phyloP scores from a whole-genome alignment of 2,888 invertebrate genomes.

The Seladonia tumulorum region DNA sequence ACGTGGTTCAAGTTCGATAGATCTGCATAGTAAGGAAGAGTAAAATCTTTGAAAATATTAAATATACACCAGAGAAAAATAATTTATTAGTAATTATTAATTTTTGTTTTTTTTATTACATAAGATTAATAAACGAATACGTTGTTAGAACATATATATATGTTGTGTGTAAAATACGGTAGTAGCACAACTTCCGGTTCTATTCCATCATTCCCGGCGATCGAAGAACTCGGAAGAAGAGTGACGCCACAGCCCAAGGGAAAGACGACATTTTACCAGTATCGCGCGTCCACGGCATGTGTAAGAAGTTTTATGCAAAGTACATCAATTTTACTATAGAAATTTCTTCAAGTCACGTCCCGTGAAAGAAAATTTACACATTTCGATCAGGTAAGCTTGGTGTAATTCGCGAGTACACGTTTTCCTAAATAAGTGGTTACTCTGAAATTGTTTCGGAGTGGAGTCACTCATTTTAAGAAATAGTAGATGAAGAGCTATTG shows the following conservation, averaged over 20 bases:
- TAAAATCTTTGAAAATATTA: conserved; percentile 8
- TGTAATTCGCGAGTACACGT: background rate
- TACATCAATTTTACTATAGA: conserved; percentile 4
- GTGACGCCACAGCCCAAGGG: conserved; percentile 63
- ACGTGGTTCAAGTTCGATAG: conserved; percentile 4
- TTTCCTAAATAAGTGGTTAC: conserved; percentile 21
- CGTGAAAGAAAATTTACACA: conserved; percentile 5
- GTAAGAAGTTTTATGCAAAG: conserved; percentile 16
- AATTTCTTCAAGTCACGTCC: background rate
- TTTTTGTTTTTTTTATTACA: background rate
- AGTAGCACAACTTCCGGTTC: conserved; percentile 60
- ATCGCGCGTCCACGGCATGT: conserved; percentile 55
- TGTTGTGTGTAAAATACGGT: conserved; percentile 21
- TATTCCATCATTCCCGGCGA: conserved; percentile 56
- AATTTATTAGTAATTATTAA: conserved; percentile 18
- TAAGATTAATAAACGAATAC: conserved; percentile 19
- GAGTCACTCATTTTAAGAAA: conserved; percentile 52
- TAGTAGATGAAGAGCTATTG: conserved; percentile 50
- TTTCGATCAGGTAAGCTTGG: conserved; percentile 38
- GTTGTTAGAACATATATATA: conserved; percentile 13
- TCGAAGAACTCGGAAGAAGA: conserved; percentile 57
- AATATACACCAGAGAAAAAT: background rate
- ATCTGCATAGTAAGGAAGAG: background rate
- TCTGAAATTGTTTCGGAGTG: conserved; percentile 35
- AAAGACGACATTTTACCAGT: conserved; percentile 67